phyloP scores from a whole-genome alignment of 2,113 vertebrate species.

The Pantherophis guttatus region DNA sequence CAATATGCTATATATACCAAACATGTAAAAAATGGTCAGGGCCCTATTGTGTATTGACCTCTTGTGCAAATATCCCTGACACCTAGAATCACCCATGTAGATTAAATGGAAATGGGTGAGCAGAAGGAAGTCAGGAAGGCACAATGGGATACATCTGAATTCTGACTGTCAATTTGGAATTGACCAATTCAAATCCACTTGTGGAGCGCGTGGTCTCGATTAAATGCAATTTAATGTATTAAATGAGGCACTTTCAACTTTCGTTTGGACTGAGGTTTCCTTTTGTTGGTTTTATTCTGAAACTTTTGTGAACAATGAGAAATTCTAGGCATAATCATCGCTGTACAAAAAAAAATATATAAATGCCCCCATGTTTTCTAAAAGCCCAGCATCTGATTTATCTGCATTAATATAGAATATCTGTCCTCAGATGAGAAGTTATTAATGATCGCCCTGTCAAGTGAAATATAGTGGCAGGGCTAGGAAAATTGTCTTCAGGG shows the following conservation, averaged over 20 bases:
- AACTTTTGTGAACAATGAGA: neutral
- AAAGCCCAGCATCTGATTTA: slow-evolving; percentile 29
- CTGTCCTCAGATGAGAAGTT: slow-evolving; percentile 45
- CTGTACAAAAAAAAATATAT: slow-evolving; percentile 4
- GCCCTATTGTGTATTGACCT: neutral
- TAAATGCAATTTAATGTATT: neutral
- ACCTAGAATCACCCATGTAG: neutral
- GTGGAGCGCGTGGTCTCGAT: neutral
- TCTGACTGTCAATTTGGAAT: neutral
- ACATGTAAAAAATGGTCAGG: neutral
- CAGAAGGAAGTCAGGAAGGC: neutral
- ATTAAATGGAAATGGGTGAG: neutral
- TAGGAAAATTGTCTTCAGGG: slow-evolving; percentile 38
- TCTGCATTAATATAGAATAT: slow-evolving; percentile 23
- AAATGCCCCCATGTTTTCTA: neutral
- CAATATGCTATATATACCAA: neutral
- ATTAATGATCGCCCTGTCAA: slow-evolving; percentile 42
- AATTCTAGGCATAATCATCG: neutral
- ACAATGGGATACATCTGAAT: neutral
- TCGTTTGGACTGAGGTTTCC: neutral
- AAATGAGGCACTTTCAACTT: neutral
- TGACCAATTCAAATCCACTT: neutral
- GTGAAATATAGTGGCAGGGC: slow-evolving; percentile 43
- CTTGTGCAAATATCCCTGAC: neutral
- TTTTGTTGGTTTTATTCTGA: neutral